Conservation (phyloP, 2,797 vertebrate genomes). For the Trachurus trachurus region DNA sequence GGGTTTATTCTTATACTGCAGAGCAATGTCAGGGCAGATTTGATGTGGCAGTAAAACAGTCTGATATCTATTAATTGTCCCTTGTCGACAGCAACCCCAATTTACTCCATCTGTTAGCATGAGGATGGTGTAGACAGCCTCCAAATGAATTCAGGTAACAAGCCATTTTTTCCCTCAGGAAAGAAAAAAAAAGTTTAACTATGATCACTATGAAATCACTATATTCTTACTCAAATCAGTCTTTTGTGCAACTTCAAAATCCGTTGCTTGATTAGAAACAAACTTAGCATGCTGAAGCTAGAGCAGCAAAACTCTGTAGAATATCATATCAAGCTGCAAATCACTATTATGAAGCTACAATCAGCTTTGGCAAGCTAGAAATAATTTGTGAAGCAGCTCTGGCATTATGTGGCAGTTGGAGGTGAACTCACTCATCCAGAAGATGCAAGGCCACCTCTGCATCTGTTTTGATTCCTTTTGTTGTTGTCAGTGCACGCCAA, state of each 20-base stretch:
- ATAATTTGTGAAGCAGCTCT: not conserved
- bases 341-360: not conserved
- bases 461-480: constrained; percentile 7
- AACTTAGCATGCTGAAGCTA: not conserved
- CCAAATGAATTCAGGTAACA: not conserved
- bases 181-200: not conserved
- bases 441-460: constrained; percentile 28
- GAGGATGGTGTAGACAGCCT: not conserved
- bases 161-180: not conserved
- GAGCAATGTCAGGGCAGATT: too few relatives aligned
- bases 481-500: constrained; percentile 18
- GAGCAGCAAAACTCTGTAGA: not conserved
- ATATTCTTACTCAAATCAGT: not conserved
- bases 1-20: not conserved
- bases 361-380: not conserved
- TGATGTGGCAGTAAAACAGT: not conserved
- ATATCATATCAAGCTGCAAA: not conserved
- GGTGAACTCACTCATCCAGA: constrained; percentile 48
- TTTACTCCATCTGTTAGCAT: not conserved
- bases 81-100: not conserved
- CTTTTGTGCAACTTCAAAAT: not conserved
- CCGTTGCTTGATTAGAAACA: not conserved
- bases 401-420: too few relatives aligned
- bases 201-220: not conserved
- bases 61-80: not conserved